A percentile compares a stretch with the other conserved stretches of the same genome.
phyloP scores from a whole-genome alignment of 2,888 invertebrate genomes.

The Actias luna region DNA sequence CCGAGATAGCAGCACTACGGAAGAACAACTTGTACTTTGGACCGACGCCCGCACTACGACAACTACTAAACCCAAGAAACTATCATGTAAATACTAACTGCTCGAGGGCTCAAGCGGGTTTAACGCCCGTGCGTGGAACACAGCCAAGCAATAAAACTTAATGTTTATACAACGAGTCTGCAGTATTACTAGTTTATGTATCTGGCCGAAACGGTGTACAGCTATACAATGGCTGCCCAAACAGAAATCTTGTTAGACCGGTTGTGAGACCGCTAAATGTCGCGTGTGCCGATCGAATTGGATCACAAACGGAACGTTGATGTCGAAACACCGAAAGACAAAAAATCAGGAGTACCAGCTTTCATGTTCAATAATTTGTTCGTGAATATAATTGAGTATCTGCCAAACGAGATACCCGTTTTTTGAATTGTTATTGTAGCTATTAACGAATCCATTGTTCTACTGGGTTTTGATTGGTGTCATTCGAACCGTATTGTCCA shows the following conservation, averaged over 20 bases:
- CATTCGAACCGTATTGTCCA: slow-evolving; percentile 64
- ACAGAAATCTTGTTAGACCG: slow-evolving; percentile 15
- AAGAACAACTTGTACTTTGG: slow-evolving; percentile 22
- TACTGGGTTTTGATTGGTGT: slow-evolving; percentile 50
- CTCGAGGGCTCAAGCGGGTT: slow-evolving; percentile 63
- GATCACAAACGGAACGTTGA: slow-evolving; percentile 25
- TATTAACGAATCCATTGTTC: slow-evolving; percentile 72
- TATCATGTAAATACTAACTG: slow-evolving; percentile 66
- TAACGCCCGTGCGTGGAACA: slow-evolving; percentile 76
- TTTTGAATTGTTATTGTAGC: slow-evolving; percentile 65
- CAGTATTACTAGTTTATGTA: slow-evolving; percentile 65
- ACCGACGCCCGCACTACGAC: slow-evolving; percentile 30
- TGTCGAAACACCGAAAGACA: slow-evolving; percentile 25
- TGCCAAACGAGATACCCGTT: slow-evolving; percentile 35
- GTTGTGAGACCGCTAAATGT: slow-evolving; percentile 40
- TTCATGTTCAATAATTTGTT: slow-evolving; percentile 54
- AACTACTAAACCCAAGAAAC: slow-evolving; percentile 49
- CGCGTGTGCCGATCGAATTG: slow-evolving; percentile 34
- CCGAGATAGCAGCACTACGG: slow-evolving; percentile 18
- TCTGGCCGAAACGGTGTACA: slow-evolving; percentile 44
- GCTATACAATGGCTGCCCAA: slow-evolving; percentile 29
- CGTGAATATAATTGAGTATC: slow-evolving; percentile 38
- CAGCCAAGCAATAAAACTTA: slow-evolving; percentile 80
- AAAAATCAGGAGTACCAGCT: slow-evolving; percentile 36
- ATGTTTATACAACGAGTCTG: slow-evolving; percentile 74